Conservation (phyloP, 2,797 vertebrate species). For the Calcarius lapponicus region DNA sequence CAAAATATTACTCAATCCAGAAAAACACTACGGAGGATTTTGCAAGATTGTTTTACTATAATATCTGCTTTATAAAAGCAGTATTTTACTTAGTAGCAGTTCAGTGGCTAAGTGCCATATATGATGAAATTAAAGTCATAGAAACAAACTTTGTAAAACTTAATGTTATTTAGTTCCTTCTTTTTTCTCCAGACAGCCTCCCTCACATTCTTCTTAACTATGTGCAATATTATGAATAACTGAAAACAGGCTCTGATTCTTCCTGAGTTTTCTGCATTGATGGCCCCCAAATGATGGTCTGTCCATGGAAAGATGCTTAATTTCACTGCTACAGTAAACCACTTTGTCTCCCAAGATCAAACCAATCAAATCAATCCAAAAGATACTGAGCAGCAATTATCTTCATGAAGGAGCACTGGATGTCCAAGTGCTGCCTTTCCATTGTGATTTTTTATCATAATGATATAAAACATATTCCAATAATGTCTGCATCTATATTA, state of each 20-base stretch:
- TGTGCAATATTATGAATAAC: not conserved
- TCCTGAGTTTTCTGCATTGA: not conserved
- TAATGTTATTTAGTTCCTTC: not conserved
- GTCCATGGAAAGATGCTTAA: slow-evolving; percentile 62
- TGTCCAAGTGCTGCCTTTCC: not conserved
- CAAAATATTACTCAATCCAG: slow-evolving; percentile 7
- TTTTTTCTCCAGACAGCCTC: not conserved
- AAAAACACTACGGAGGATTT: slow-evolving; percentile 41
- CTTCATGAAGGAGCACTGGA: slow-evolving; percentile 10
- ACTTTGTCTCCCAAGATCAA: slow-evolving; percentile 21
- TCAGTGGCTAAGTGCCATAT: slow-evolving; percentile 19
- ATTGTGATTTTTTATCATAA: slow-evolving; percentile 14
- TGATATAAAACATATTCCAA: not conserved
- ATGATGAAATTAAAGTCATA: slow-evolving; percentile 17
- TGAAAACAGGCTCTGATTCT: not conserved
- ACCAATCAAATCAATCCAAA: slow-evolving; percentile 10
- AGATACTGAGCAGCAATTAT: not conserved
- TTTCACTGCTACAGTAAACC: slow-evolving; percentile 32
- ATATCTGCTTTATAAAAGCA: slow-evolving; percentile 27
- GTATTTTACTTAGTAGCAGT: slow-evolving; percentile 19
- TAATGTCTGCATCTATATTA: not conserved
- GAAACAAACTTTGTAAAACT: not conserved
- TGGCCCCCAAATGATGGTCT: not conserved
- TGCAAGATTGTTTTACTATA: slow-evolving; percentile 61
- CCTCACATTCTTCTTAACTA: slow-evolving; percentile 5